A percentile compares a stretch with the other conserved stretches of the same genome.
phyloP scores from a whole-genome alignment of 2,888 invertebrate species.

The Lepeophtheirus nordmannii region DNA sequence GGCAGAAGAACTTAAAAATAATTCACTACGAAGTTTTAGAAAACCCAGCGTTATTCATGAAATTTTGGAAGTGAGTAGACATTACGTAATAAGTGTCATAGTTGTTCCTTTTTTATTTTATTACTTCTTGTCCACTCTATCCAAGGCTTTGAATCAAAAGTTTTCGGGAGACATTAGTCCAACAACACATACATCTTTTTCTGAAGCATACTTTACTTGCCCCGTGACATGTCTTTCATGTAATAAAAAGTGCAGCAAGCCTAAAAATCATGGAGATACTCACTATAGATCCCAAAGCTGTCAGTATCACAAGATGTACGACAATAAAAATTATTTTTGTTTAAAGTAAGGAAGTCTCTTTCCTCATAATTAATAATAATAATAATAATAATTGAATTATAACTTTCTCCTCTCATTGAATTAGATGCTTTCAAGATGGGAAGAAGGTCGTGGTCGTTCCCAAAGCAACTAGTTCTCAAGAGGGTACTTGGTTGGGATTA shows the following conservation, averaged over 20 bases:
- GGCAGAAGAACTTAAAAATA: conserved; percentile 48
- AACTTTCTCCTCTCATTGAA: too few species aligned
- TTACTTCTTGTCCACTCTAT: neutral
- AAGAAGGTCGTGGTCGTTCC: conserved; percentile 45
- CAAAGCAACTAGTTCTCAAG: conserved; percentile 37
- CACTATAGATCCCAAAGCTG: neutral
- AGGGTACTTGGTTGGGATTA: conserved; percentile 49
- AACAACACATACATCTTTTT: conserved; percentile 47
- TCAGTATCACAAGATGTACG: neutral
- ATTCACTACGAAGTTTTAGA: conserved; percentile 51
- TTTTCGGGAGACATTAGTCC: conserved; percentile 50
- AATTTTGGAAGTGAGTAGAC: conserved; percentile 44
- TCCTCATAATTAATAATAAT: neutral
- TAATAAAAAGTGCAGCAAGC: conserved; percentile 40
- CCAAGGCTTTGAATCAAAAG: conserved; percentile 51
- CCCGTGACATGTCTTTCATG: conserved; percentile 54
- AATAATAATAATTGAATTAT: too few species aligned
- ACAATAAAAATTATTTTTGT: conserved; percentile 15
- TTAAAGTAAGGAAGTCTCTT: neutral
- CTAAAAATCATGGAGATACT: neutral
- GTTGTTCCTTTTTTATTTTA: neutral
- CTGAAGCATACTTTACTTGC: conserved; percentile 64
- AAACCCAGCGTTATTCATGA: conserved; percentile 50
- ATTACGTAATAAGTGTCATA: neutral
- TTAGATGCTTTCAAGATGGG: conserved; percentile 45